Evolutionary conservation across 1,140 invertebrate species (phyloP), one percentile per base, ranked within the genome.

Genomic region (Drosophila punjabiensis): DNA sequence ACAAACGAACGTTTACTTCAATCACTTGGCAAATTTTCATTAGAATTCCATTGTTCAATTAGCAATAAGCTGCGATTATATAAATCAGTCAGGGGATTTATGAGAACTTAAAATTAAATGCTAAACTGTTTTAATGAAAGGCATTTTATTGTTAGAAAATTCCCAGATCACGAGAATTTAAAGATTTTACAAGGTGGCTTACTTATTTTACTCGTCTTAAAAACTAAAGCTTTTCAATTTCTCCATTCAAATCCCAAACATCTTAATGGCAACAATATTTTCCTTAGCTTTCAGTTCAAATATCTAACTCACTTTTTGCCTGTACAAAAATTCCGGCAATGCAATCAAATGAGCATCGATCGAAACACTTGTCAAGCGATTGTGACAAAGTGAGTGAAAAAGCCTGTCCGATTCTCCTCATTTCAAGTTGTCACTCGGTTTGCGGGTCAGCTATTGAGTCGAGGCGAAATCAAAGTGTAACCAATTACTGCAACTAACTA

Each of bases 1-100:
- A 14, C 45, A 41, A 74, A 65, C 56, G 50, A 75, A 65, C 53
- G 78, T 61, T 81, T 62, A 81, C 60, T 50, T 68, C 50, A 74
- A 58, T 81, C 67, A 86, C 82, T 48, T 76, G 60, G 68, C 50
- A 61, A 74, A 85, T 81, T 81, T 78, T 70, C 77, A 75, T 84
- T 78, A 70, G 81, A 89, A 89, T 88, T 89, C 79, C 81, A 81
- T 84, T 89, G 73, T 89, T 80, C 74, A 78, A 89, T 81, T 81
- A 89, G 41, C 64, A 33, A 16, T 10, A 35, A 28, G 10, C 18
- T 58, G 5, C 9, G 28, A 33, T 66, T 79, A 52, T 35, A 58
- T 47, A 58, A 71, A 71, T 71, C 30, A 24, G 45, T 13, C n/a
- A 24, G 55, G 41, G 56, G 14, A 61, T 62, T 74, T 74, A 61